A percentile compares a stretch with the other conserved stretches of the same genome.
These are phyloP conservation scores for Bombus superbus DNA, from an alignment of 1,140 invertebrate species.

Conservation along the genomic window DNA sequence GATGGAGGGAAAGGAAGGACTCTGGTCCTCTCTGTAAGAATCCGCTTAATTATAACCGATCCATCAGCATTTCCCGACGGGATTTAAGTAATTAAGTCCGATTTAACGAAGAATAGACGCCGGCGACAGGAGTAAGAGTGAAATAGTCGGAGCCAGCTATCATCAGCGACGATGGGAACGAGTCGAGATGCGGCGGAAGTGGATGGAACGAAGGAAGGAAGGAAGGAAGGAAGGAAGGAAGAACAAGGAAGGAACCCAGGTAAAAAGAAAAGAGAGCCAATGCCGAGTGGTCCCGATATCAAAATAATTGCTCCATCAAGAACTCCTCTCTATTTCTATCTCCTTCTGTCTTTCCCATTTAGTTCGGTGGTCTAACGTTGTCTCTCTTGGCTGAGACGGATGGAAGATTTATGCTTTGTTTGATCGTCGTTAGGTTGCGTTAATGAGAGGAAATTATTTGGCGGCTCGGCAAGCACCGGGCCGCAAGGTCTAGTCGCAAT, in stretches of 20 bases:
- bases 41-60: slow-evolving; percentile 73
- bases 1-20: not conserved
- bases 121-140: slow-evolving; percentile 66
- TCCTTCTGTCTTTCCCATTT: not conserved
- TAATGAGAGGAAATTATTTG: slow-evolving; percentile 68
- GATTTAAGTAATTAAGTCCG: slow-evolving; percentile 75
- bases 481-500: slow-evolving; percentile 44
- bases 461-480: slow-evolving; percentile 26
- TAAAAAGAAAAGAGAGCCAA: slow-evolving; percentile 36
- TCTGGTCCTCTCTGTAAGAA: slow-evolving; percentile 55
- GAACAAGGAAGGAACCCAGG: not conserved
- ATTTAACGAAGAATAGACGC: slow-evolving; percentile 74
- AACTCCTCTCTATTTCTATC: slow-evolving; percentile 20
- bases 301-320: slow-evolving; percentile 74
- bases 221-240: slow-evolving; percentile 27
- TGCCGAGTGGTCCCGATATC: slow-evolving; percentile 69
- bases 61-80: slow-evolving; percentile 72
- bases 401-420: slow-evolving; percentile 69
- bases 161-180: slow-evolving; percentile 44
- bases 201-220: slow-evolving; percentile 31
- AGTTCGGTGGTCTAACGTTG: not conserved
- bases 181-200: slow-evolving; percentile 41
- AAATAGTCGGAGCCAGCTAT: slow-evolving; percentile 62
- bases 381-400: slow-evolving; percentile 48
- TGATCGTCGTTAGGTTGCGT: slow-evolving; percentile 59